phyloP scores from a whole-genome alignment of 2,797 vertebrate species.

The Chiroxiphia lanceolata region DNA sequence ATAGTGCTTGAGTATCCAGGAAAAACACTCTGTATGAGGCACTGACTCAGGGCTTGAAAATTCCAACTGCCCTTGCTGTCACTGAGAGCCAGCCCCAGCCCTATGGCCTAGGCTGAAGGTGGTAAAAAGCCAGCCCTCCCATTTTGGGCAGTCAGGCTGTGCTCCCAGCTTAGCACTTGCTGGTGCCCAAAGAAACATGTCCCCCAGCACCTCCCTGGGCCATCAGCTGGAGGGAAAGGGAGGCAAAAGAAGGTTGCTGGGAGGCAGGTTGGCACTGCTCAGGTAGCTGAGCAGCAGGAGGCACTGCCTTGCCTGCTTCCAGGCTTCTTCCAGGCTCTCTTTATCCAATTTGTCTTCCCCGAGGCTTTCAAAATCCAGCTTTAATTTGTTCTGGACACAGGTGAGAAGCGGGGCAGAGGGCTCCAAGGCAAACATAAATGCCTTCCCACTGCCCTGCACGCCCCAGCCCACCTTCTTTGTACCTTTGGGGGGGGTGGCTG shows the following conservation, averaged over 20 bases:
- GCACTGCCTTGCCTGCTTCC: neutral
- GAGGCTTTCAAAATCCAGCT: neutral
- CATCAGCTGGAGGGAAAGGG: neutral
- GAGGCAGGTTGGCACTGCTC: neutral
- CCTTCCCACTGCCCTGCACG: neutral
- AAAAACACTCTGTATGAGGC: neutral
- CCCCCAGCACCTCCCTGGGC: neutral
- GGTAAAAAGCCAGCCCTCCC: neutral
- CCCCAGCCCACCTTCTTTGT: neutral
- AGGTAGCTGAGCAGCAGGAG: neutral
- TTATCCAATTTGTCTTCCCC: neutral
- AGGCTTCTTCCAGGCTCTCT: neutral
- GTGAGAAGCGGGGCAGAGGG: neutral
- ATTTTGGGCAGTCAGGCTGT: neutral
- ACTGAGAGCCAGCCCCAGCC: neutral
- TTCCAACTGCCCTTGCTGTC: neutral
- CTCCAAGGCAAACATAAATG: slow-evolving; percentile 11
- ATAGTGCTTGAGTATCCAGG: rapidly evolving
- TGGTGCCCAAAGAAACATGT: rapidly evolving
- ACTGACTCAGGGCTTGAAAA: neutral
- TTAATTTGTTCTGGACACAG: neutral
- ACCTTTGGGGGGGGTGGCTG: neutral
- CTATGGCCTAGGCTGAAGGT: neutral
- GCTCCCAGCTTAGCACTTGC: neutral
- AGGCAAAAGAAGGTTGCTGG: neutral